Evolutionary conservation across 2,797 vertebrate species (phyloP).

Genomic region (Falco concolor): DNA sequence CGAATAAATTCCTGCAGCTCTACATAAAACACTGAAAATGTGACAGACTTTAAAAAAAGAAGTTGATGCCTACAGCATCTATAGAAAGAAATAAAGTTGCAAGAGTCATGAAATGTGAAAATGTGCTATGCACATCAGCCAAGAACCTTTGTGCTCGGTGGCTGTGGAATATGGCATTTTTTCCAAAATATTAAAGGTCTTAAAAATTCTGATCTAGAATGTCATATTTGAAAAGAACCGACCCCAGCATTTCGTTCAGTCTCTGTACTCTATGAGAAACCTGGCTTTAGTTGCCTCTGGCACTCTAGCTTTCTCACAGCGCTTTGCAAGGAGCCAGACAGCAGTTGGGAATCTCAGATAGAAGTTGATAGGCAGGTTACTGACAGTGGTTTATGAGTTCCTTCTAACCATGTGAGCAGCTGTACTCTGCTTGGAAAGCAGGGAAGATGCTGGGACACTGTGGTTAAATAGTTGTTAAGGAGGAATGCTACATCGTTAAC

Average conservation of each 20-base stretch:
- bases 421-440: background rate
- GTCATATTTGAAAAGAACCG: background rate
- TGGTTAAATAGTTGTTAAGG: background rate
- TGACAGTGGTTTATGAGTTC: background rate
- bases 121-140: rapidly evolving
- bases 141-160: background rate
- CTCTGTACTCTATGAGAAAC: background rate
- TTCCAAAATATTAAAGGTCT: background rate
- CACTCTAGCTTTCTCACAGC: background rate
- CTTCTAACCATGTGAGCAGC: background rate
- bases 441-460: background rate
- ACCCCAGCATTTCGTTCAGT: background rate
- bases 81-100: background rate
- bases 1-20: background rate
- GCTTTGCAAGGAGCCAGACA: background rate
- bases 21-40: background rate
- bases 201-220: background rate
- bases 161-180: background rate
- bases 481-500: background rate
- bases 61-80: background rate
- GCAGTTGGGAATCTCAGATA: background rate
- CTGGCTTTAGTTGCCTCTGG: background rate
- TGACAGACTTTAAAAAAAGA: background rate
- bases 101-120: background rate
- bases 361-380: background rate